These are phyloP conservation scores for Stichopus horrens DNA, from an alignment of 53 echinoderm and acorn worm species.

Conservation along the genomic window DNA sequence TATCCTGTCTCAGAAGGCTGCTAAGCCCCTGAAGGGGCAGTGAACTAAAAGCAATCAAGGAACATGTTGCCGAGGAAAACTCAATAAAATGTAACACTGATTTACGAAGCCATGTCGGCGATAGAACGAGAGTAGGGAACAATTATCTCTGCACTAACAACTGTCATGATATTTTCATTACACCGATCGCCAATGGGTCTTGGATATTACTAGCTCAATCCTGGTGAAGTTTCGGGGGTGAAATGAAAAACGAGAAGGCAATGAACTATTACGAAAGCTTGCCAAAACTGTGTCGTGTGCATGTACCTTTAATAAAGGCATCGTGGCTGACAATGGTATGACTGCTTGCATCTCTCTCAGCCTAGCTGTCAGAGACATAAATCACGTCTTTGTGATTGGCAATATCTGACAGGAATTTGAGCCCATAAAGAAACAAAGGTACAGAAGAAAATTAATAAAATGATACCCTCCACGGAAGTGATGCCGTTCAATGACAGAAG, in stretches of 20 bases:
- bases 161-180: slow-evolving; percentile 45
- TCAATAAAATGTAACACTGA: slow-evolving; percentile 42
- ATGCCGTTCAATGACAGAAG: too few relatives aligned
- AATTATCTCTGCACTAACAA: slow-evolving; percentile 26
- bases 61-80: slow-evolving; percentile 4
- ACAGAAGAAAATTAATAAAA: too few relatives aligned
- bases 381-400: neutral
- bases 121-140: neutral
- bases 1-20: neutral
- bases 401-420: neutral
- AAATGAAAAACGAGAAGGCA: slow-evolving; percentile 7
- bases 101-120: neutral
- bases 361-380: neutral
- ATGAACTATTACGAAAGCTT: neutral
- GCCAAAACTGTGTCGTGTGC: neutral
- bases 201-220: neutral
- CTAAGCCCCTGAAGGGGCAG: neutral
- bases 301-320: neutral
- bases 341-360: neutral
- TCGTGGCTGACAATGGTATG: neutral
- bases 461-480: too few relatives aligned
- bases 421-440: too few relatives aligned
- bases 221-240: neutral
- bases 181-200: slow-evolving; percentile 12
- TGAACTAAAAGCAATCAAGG: slow-evolving; percentile 18